Evolutionary conservation across 1,140 invertebrate genomes (phyloP).

Genomic region (Eurosta solidaginis): DNA sequence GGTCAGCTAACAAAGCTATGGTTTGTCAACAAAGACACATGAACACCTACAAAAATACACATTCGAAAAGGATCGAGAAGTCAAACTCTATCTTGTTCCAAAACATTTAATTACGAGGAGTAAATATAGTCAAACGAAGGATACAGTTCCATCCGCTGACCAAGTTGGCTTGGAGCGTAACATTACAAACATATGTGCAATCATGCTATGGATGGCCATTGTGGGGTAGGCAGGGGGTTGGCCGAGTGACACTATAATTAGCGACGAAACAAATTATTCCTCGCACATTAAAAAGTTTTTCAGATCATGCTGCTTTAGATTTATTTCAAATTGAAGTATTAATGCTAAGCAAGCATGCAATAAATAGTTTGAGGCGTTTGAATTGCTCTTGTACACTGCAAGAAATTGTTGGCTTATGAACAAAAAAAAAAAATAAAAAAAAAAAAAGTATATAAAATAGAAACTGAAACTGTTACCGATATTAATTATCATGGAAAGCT

Average conservation of each 20-base stretch:
- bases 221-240: not conserved
- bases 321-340: not conserved
- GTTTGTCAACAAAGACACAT: conserved; percentile 26
- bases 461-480: too few relatives aligned
- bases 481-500: too few relatives aligned
- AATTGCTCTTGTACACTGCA: not conserved
- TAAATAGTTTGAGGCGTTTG: not conserved
- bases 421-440: not conserved
- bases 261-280: conserved; percentile 32
- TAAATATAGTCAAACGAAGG: not conserved
- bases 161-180: not conserved
- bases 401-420: not conserved
- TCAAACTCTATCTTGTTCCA: not conserved
- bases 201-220: not conserved
- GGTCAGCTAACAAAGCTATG: not conserved
- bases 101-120: conserved; percentile 1
- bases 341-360: conserved; percentile 7
- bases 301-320: not conserved
- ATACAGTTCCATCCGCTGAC: not conserved
- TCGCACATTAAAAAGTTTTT: conserved; percentile 31
- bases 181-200: not conserved
- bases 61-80: not conserved
- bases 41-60: too few relatives aligned
- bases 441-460: not conserved
- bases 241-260: conserved; percentile 32